Evolutionary conservation across 2,888 invertebrate species (phyloP).

Genomic region (Caenorhabditis sinica): DNA sequence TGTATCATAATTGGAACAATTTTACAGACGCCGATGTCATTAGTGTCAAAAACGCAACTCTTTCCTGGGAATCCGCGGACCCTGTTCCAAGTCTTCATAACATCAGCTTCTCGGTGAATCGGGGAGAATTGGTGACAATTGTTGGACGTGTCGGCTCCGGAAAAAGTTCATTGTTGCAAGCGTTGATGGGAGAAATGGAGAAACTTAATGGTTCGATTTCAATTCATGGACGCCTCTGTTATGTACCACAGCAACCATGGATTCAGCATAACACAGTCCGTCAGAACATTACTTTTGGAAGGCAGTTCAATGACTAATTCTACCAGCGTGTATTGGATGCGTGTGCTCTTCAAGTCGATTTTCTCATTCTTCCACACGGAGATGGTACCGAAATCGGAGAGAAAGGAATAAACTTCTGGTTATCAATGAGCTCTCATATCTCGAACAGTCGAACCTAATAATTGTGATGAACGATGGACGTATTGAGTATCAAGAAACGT

Average conservation of each 20-base stretch:
- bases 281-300: constrained; percentile 91
- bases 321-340: constrained; percentile 79
- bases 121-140: constrained; percentile 76
- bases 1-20: background rate
- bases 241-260: constrained; percentile 97
- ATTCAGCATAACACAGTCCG: constrained; percentile 96
- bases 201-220: constrained; percentile 71
- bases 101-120: constrained; percentile 87
- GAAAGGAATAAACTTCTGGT: constrained; percentile 87
- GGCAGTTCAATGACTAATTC: constrained; percentile 78
- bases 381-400: constrained; percentile 82
- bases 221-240: constrained; percentile 87
- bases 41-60: constrained; percentile 70
- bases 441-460: constrained; percentile 94
- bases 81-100: constrained; percentile 49
- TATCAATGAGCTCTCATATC: constrained; percentile 95
- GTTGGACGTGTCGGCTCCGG: constrained; percentile 81
- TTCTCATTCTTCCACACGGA: constrained; percentile 75
- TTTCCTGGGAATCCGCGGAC: constrained; percentile 77
- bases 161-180: constrained; percentile 88
- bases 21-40: constrained; percentile 77
- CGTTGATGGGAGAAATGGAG: constrained; percentile 87
- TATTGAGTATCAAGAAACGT: constrained; percentile 79
- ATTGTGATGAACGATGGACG: constrained; percentile 89
- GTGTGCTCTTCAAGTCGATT: constrained; percentile 77